Evolutionary conservation across 2,888 invertebrate species (phyloP), one percentile per base, ranked within the genome.

Genomic region (Trissolcus japonicus): DNA sequence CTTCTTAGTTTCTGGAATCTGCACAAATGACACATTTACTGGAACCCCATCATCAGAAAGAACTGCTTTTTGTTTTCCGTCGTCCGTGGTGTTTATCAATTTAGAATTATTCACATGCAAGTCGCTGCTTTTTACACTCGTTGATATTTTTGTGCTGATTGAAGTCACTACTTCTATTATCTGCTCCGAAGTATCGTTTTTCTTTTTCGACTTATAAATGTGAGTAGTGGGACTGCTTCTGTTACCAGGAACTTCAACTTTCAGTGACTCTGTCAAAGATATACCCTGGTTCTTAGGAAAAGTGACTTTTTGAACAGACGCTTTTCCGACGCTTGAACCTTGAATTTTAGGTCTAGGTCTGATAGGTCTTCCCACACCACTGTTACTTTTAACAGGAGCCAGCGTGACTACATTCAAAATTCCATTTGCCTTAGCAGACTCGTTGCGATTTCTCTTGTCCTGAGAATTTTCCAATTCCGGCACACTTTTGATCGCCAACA

Each of bases 331-430:
- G 11, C 35, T 11, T 9, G 11, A 11, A 35, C 35, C 9, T 35
- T 7, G 9, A 35, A 4, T 35, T 82, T 90, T 91, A 0, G 93
- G 93, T 48, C 93, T 90, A 1, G 94, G 94, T 81, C 94, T 90
- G 53, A 95, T 89, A 0, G 94, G 94, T 78, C 94, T 90, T 69
- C 93, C 93, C 4, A 95, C 91, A 0, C 95, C 95, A 74, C 76
- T 92, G 88, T 95, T 95, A 1, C 95, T 95, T 84, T 95, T 94
- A 0, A 93, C 95, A 0, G 95, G 95, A 68, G 95, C 90, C 50
- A 95, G 87, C 0, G 95, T 95, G 1, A 92, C 92, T 17, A 93
- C 68, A 68, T 86, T 85, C 29, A 86, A 81, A 0, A 86, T 86
- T 6, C 86, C 84, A 61, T 86, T 87, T 0, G 87, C 84, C 46